Base-by-base conservation (phyloP, 2,888 invertebrate genomes). In the Drosophila anomalata region DNA sequence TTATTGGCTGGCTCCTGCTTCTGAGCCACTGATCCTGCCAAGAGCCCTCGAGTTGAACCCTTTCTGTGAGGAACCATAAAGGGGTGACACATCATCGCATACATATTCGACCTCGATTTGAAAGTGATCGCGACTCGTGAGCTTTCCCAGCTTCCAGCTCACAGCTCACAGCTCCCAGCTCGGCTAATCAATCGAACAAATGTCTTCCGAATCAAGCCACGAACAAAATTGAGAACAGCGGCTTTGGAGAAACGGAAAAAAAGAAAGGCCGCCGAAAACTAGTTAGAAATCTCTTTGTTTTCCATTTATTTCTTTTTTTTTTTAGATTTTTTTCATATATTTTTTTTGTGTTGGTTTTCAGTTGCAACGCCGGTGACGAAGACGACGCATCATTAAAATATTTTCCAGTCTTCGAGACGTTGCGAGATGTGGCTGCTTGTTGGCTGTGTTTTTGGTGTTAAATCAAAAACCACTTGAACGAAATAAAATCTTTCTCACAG, bases 401-500 rank as follows among this genome's bases (percentile, higher is more conserved):
- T 83, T 83, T 84, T 78, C 86, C 87, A 87, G 66, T 83, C 77
- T 72, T 77, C 59, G 65, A 50, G 75, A 52, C 75, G 3, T 4
- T n/a, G n/a, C n/a, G 36, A 36, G 63, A 58, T 63, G 57, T 46
- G 52, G 52, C 36, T 59, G 69, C 17, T 50, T 58, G 39, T 50
- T 76, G 56, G 26, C 39, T 48, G 29, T 29, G 29, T 29, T 61
- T 69, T 75, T 87, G 81, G 81, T 82, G 81, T 87, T 82, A 82
- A 85, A 82, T 82, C 82, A 82, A 82, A 82, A 82, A 82, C 87
- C 82, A 88, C 88, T 82, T 82, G 82, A 88, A 88, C 82, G 86
- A 81, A 88, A 84, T 83, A 84, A 84, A 84, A 84, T 81, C 84
- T 79, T 87, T 84, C 84, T 88, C 84, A 84, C 88, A 88, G 87